Percentiles rank a stretch among this genome's conserved stretches.
These are phyloP conservation scores for Diaprepes abbreviatus DNA, from an alignment of 2,888 invertebrate genomes.

Conservation along the genomic window DNA sequence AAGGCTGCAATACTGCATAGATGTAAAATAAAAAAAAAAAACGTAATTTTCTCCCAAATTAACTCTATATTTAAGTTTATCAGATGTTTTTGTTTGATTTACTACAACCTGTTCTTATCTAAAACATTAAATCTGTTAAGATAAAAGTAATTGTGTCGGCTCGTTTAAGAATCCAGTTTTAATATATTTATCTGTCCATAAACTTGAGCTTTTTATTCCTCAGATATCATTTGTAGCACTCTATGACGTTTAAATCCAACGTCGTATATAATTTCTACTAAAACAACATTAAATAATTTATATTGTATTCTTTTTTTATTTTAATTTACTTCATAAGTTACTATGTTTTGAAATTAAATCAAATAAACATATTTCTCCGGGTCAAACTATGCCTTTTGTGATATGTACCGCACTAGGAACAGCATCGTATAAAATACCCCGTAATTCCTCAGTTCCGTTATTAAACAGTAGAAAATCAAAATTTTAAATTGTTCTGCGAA, in stretches of 20 bases:
- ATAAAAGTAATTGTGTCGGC: slow-evolving; percentile 58
- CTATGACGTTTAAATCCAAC: slow-evolving; percentile 49
- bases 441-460: too few species aligned
- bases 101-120: slow-evolving; percentile 56
- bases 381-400: too few species aligned
- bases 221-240: slow-evolving; percentile 53
- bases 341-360: too few species aligned
- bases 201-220: slow-evolving; percentile 56
- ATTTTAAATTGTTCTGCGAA: too few species aligned
- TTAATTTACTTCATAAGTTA: too few species aligned
- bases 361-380: too few species aligned
- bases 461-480: too few species aligned
- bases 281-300: background rate
- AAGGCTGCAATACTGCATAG: too few species aligned
- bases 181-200: slow-evolving; percentile 52
- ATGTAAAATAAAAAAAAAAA: too few species aligned
- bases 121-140: slow-evolving; percentile 64
- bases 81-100: slow-evolving; percentile 53
- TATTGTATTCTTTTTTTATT: background rate
- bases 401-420: too few species aligned
- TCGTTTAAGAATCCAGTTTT: slow-evolving; percentile 52
- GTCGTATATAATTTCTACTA: slow-evolving; percentile 36
- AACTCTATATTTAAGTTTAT: background rate
- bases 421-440: too few species aligned
- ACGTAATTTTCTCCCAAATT: background rate